phyloP scores from a whole-genome alignment of 2,113 vertebrate genomes.

The Garra rufa region DNA sequence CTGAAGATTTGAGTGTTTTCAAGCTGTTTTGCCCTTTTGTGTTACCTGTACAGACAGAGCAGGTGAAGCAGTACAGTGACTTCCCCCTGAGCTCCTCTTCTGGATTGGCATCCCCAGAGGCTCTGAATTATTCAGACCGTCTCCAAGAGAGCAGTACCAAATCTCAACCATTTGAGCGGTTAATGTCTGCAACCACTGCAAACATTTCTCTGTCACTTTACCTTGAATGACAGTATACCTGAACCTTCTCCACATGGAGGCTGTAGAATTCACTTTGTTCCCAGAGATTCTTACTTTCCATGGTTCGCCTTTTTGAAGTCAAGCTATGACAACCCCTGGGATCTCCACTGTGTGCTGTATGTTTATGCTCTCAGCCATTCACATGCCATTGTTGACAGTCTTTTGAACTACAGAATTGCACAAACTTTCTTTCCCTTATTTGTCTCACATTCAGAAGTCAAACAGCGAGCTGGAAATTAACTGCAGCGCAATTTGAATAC shows the following conservation, averaged over 20 bases:
- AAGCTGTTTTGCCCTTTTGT: neutral
- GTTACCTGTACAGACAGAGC: slow-evolving; percentile 1
- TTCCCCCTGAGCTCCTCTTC: slow-evolving; percentile 2
- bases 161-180: slow-evolving; percentile 20
- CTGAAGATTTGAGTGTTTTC: neutral
- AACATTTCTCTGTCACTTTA: slow-evolving; percentile 51
- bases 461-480: slow-evolving; percentile 34
- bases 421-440: slow-evolving; percentile 44
- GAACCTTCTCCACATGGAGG: slow-evolving; percentile 37
- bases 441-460: slow-evolving; percentile 46
- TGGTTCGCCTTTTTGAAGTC: slow-evolving; percentile 47
- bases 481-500: slow-evolving; percentile 21
- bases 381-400: slow-evolving; percentile 58
- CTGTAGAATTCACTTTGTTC: slow-evolving; percentile 43
- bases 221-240: slow-evolving; percentile 48
- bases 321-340: slow-evolving; percentile 56
- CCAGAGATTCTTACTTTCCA: slow-evolving; percentile 19
- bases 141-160: neutral
- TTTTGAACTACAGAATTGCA: slow-evolving; percentile 49
- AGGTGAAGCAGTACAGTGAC: slow-evolving; percentile 13
- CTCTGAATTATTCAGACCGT: slow-evolving; percentile 35
- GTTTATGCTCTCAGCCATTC: slow-evolving; percentile 62
- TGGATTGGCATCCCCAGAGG: slow-evolving; percentile 5
- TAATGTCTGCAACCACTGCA: slow-evolving; percentile 25
- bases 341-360: slow-evolving; percentile 55